phyloP scores from a whole-genome alignment of 2,888 invertebrate species.

The Amphipoea oculea region DNA sequence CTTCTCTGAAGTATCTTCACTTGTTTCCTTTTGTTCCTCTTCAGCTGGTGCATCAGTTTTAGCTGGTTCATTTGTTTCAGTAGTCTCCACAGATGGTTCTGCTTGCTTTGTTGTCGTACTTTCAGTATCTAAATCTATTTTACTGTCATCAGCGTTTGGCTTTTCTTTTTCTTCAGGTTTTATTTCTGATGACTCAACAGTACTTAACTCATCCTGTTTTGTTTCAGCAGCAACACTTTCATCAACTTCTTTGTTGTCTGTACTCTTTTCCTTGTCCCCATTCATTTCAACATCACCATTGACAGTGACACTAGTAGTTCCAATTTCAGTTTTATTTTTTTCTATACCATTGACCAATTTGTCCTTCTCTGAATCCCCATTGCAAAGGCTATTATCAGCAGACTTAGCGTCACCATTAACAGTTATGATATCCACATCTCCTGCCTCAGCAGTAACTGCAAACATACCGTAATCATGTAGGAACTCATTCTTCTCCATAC shows the following conservation, averaged over 20 bases:
- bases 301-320: background rate
- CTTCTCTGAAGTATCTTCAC: constrained; percentile 1
- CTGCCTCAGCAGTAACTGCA: constrained; percentile 79
- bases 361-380: constrained; percentile 60
- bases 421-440: constrained; percentile 73
- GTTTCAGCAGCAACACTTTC: constrained; percentile 22
- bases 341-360: constrained; percentile 36
- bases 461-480: constrained; percentile 92
- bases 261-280: constrained; percentile 23
- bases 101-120: constrained; percentile 9
- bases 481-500: constrained; percentile 94
- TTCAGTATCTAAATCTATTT: constrained; percentile 15
- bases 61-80: constrained; percentile 21
- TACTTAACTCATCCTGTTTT: constrained; percentile 17
- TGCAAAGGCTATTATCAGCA: constrained; percentile 54
- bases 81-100: constrained; percentile 26
- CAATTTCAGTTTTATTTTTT: constrained; percentile 15
- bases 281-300: constrained; percentile 37
- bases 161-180: constrained; percentile 18
- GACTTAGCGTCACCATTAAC: constrained; percentile 61
- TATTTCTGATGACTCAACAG: constrained; percentile 26
- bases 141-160: background rate
- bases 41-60: constrained; percentile 10
- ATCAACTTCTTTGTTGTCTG: background rate
- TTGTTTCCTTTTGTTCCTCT: constrained; percentile 20